Percentiles rank a stretch among this genome's conserved stretches.
Conservation (phyloP, 2,113 vertebrate genomes). For the Bujurquina vittata region DNA sequence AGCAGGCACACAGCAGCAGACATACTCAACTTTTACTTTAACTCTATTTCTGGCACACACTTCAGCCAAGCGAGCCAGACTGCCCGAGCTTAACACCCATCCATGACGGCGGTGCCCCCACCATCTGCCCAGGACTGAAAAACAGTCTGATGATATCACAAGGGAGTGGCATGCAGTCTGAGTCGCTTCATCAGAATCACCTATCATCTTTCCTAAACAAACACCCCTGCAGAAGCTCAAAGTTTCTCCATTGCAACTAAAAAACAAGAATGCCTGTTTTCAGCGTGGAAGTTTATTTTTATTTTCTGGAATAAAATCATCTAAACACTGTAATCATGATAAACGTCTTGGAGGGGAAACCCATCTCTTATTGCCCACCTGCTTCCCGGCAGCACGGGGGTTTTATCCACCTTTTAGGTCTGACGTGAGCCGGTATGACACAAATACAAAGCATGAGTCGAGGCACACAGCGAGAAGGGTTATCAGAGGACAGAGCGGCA, state of each 20-base stretch:
- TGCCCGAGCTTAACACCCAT: constrained; percentile 24
- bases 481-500: neutral
- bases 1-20: neutral
- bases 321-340: neutral
- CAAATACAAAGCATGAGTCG: neutral
- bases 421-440: neutral
- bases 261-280: neutral
- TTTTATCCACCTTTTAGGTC: neutral
- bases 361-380: neutral
- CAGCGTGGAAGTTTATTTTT: neutral
- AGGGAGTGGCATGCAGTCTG: constrained; percentile 40
- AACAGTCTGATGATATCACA: constrained; percentile 48
- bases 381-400: neutral
- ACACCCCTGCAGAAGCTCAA: constrained; percentile 15
- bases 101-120: constrained; percentile 4
- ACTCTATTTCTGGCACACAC: constrained; percentile 33
- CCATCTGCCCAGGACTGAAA: constrained; percentile 64
- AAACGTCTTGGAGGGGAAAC: neutral
- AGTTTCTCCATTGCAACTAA: constrained; percentile 11
- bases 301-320: neutral
- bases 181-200: constrained; percentile 29
- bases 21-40: constrained; percentile 29
- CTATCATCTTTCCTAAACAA: constrained; percentile 33
- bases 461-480: neutral
- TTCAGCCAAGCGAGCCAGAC: constrained; percentile 28